phyloP scores from a whole-genome alignment of 2,888 invertebrate species.

The Ametastegia equiseti region DNA sequence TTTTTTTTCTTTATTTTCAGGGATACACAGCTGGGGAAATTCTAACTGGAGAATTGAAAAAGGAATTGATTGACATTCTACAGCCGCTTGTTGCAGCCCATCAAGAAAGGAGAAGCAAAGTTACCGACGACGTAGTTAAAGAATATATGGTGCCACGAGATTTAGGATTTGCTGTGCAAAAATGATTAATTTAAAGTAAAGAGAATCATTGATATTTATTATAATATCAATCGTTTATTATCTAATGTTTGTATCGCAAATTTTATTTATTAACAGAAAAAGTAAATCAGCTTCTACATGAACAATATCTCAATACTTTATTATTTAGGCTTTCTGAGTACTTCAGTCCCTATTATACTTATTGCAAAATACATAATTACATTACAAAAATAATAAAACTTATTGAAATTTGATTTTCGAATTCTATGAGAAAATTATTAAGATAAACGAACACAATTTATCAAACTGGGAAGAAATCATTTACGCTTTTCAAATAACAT shows the following conservation, averaged over 20 bases:
- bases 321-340: neutral
- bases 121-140: slow-evolving; percentile 91
- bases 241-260: neutral
- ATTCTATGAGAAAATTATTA: too few relatives aligned
- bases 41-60: slow-evolving; percentile 96
- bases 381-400: neutral
- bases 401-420: neutral
- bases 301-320: neutral
- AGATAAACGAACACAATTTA: too few relatives aligned
- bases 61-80: slow-evolving; percentile 88
- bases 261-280: slow-evolving; percentile 34
- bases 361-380: neutral
- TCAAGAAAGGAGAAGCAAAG: slow-evolving; percentile 86
- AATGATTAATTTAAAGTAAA: slow-evolving; percentile 46
- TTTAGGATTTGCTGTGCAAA: slow-evolving; percentile 78
- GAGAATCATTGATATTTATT: neutral
- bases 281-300: neutral
- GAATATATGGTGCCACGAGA: slow-evolving; percentile 92
- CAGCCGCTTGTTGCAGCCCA: slow-evolving; percentile 89
- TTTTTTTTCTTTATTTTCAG: slow-evolving; percentile 70
- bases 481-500: too few relatives aligned
- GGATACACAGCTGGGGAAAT: slow-evolving; percentile 92
- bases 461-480: too few relatives aligned
- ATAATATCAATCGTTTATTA: neutral
- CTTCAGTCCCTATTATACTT: neutral